Base-by-base conservation (phyloP, 2,113 vertebrate genomes). In the Diphyllodes magnificus region DNA sequence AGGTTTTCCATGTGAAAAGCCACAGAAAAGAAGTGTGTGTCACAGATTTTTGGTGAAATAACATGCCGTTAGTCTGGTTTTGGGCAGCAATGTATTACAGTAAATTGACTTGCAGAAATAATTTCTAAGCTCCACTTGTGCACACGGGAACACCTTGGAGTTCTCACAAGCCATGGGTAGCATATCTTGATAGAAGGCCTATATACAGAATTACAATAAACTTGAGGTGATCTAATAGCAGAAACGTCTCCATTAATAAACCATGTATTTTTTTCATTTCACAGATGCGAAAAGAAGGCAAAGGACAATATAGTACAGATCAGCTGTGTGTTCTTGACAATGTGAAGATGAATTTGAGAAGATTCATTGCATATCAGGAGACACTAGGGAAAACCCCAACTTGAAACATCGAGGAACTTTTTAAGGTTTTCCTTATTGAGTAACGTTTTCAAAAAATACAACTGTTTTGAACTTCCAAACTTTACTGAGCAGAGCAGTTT, bases 321-420 rank as follows among this genome's bases (percentile, higher is more conserved):
- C 99, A 99, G 81, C 97, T 99, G 37, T 99, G 99, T 90, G 99
- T 99, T 91, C 98, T 99, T 14, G 98, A 99, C 98, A 99, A 99
- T 68, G 98, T 99, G 96, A 99, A 98, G 97, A 97, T 98, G 94
- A 99, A 99, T 97, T 98, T 99, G 94, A 98, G 98, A 95, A 98
- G 99, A 96, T 99, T 99, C 95, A 98, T 99, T 65, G 97, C 98
- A 14, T 99, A 99, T 97, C 98, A 99, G 82, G 99, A 99, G 95
- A 98, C 97, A 15, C 94, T 98, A 97, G 96, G 97, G 98, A 98
- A 96, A 97, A 97, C 87, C 83, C 92, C 81, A 93, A 78, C 97
- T 93, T 97, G 96, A 97, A 92, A 75, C 78, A 71, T 22, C 45
- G 17, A 87, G 70, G 77, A 83, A 78, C 84, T 71, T 73, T 68